A percentile compares a stretch with the other conserved stretches of the same genome.
These are phyloP conservation scores for Chaetodon trifasciatus DNA, from an alignment of 2,797 vertebrate species.

Conservation along the genomic window DNA sequence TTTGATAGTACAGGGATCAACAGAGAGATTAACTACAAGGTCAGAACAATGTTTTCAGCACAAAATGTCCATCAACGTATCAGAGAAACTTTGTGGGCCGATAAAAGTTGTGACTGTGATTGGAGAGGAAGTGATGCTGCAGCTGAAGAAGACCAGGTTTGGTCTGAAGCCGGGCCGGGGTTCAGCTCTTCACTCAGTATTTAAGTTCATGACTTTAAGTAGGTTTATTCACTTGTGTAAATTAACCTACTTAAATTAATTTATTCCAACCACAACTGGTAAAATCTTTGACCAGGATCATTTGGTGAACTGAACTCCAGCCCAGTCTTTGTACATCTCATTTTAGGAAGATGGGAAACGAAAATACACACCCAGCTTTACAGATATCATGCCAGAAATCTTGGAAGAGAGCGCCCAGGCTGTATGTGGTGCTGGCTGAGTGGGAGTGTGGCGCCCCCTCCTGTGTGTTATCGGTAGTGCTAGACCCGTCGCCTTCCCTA, in stretches of 20 bases:
- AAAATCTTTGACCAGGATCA: background rate
- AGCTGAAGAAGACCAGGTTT: slow-evolving; percentile 64
- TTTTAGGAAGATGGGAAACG: slow-evolving; percentile 67
- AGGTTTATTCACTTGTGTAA: background rate
- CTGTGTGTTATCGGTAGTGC: slow-evolving; percentile 98
- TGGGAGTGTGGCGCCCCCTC: slow-evolving; percentile 92
- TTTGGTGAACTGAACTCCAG: slow-evolving; percentile 47
- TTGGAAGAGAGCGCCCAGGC: slow-evolving; percentile 94
- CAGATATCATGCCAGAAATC: slow-evolving; percentile 98
- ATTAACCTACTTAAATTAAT: too few species aligned
- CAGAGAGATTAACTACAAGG: background rate
- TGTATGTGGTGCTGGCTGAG: slow-evolving; percentile 89
- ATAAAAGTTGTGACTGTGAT: background rate
- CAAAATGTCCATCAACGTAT: background rate
- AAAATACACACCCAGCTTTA: slow-evolving; percentile 99
- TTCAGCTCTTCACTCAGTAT: slow-evolving; percentile 22
- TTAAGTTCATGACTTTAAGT: background rate
- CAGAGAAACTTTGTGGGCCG: too few species aligned
- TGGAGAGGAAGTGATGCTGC: slow-evolving; percentile 81
- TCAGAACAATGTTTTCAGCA: background rate
- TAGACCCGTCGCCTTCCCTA: slow-evolving; percentile 99
- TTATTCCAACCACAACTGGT: background rate
- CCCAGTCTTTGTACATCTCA: slow-evolving; percentile 49
- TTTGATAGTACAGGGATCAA: background rate
- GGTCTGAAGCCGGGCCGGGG: slow-evolving; percentile 52